Evolutionary conservation across 2,113 vertebrate species (phyloP).

Genomic region (Pithys albifrons): DNA sequence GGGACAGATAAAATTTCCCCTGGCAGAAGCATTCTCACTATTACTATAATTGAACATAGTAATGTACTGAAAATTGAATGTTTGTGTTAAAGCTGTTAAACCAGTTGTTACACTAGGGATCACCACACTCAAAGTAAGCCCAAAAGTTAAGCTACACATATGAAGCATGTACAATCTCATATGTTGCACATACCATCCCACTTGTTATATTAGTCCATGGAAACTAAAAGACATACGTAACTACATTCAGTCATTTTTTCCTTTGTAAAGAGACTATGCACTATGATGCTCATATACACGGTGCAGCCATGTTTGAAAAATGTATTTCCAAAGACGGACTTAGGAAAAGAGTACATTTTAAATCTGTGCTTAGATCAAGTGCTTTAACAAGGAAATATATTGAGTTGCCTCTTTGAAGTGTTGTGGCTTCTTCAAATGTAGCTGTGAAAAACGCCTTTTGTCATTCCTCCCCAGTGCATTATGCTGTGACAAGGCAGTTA

Average conservation of each 20-base stretch:
- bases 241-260: neutral
- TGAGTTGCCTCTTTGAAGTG: slow-evolving; percentile 1
- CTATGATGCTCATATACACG: accelerated
- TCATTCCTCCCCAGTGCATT: slow-evolving; percentile 44
- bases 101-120: neutral
- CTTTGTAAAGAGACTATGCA: neutral
- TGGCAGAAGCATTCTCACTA: neutral
- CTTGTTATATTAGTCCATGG: neutral
- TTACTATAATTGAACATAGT: neutral
- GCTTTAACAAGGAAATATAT: slow-evolving; percentile 16
- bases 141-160: neutral
- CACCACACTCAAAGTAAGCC: neutral
- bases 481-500: slow-evolving; percentile 51
- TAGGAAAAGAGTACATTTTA: neutral
- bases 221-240: neutral
- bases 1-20: neutral
- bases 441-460: slow-evolving; percentile 51
- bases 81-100: neutral
- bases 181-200: neutral
- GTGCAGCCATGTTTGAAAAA: neutral
- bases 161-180: neutral
- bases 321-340: neutral
- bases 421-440: slow-evolving; percentile 19
- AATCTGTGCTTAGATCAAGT: neutral
- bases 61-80: neutral